Conservation (phyloP, 2,888 invertebrate genomes). For the Rhagonycha fulva region DNA sequence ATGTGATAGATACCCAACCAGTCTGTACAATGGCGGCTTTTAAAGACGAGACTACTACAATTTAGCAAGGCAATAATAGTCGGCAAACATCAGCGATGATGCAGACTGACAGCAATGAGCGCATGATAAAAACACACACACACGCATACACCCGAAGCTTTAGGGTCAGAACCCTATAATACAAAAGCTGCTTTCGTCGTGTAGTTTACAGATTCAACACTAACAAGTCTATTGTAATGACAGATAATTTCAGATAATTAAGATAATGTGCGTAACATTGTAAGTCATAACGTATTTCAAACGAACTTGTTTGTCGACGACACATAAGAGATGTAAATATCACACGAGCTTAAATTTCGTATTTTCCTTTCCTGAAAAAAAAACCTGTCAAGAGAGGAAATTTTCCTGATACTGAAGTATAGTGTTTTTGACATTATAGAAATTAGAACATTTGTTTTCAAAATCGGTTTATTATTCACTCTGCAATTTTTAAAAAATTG, state of each 20-base stretch:
- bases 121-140: slow-evolving; percentile 24
- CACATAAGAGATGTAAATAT: neutral
- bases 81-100: slow-evolving; percentile 42
- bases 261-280: slow-evolving; percentile 20
- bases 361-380: neutral
- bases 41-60: slow-evolving; percentile 39
- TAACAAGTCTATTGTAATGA: slow-evolving; percentile 36
- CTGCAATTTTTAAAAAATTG: no score
- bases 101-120: slow-evolving; percentile 38
- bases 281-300: slow-evolving; percentile 18
- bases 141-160: slow-evolving; percentile 1
- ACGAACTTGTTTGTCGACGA: slow-evolving; percentile 11
- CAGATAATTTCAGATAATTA: slow-evolving; percentile 37
- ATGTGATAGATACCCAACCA: slow-evolving; percentile 37
- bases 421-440: neutral
- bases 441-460: neutral
- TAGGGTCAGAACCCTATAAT: slow-evolving; percentile 26
- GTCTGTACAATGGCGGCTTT: slow-evolving; percentile 36
- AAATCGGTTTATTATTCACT: neutral
- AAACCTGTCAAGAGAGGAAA: neutral
- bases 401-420: neutral
- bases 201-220: slow-evolving; percentile 16
- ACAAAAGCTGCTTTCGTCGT: slow-evolving; percentile 15
- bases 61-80: slow-evolving; percentile 43
- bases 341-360: neutral